These are phyloP conservation scores for Nemurella pictetii DNA, from an alignment of 2,888 invertebrate genomes.

Conservation along the genomic window DNA sequence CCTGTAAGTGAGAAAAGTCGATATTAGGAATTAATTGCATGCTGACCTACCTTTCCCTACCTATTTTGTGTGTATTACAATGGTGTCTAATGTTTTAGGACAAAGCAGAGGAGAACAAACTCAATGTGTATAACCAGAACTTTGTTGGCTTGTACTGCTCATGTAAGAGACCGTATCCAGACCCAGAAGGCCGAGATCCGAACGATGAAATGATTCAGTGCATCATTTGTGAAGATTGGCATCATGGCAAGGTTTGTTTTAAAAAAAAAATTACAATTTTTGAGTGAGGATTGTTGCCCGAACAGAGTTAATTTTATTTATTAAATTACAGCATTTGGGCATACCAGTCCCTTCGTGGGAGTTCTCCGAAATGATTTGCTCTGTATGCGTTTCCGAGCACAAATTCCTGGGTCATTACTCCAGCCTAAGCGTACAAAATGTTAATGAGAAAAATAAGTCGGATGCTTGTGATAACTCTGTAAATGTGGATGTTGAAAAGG, in stretches of 20 bases:
- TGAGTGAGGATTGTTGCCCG: constrained; percentile 50
- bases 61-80: not conserved
- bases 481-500: not conserved
- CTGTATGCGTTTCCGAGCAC: constrained; percentile 73
- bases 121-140: constrained; percentile 89
- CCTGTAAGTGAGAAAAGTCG: constrained; percentile 54
- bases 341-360: constrained; percentile 60
- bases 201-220: constrained; percentile 97
- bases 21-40: too few relatives aligned
- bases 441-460: constrained; percentile 8
- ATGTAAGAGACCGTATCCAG: constrained; percentile 92
- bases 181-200: constrained; percentile 75
- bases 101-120: constrained; percentile 67
- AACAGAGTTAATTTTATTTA: constrained; percentile 36
- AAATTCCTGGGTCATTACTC: constrained; percentile 72
- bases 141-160: constrained; percentile 90
- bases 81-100: constrained; percentile 47
- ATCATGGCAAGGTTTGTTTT: constrained; percentile 76
- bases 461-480: not conserved
- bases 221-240: constrained; percentile 97
- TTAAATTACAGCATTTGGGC: constrained; percentile 63
- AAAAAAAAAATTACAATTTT: not conserved
- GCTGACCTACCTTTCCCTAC: not conserved
- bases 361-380: constrained; percentile 84
- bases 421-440: not conserved